These are phyloP conservation scores for Acrocephalus kingi DNA, from an alignment of 2,113 vertebrate genomes.

Conservation along the genomic window DNA sequence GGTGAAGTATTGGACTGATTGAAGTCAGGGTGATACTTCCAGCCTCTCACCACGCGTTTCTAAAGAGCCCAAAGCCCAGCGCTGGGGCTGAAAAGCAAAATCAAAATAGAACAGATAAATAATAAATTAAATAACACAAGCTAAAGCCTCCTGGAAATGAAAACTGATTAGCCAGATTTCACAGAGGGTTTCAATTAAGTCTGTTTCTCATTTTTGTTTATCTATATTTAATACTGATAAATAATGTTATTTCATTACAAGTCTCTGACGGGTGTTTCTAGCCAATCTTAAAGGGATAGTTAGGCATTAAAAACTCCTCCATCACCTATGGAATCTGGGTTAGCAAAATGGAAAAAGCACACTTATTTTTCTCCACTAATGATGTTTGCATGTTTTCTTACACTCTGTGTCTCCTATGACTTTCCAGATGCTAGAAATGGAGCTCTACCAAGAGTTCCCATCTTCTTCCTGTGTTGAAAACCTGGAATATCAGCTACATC, in stretches of 20 bases:
- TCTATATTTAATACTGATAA: conserved; percentile 77
- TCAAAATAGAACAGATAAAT: conserved; percentile 59
- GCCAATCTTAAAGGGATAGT: conserved; percentile 46
- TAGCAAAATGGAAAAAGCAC: background rate
- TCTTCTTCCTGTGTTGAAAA: background rate
- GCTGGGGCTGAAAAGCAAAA: conserved; percentile 3
- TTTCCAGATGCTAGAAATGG: background rate
- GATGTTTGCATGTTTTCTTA: background rate
- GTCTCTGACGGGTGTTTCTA: conserved; percentile 37
- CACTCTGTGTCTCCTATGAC: background rate
- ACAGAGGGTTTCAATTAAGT: conserved; percentile 65
- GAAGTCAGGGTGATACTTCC: background rate
- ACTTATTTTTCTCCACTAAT: background rate
- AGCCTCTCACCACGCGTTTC: background rate
- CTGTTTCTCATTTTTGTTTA: conserved; percentile 74
- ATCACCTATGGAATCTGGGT: background rate
- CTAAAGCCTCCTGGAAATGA: conserved; percentile 65
- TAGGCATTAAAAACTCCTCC: background rate
- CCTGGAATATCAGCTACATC: background rate
- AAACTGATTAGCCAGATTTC: conserved; percentile 62
- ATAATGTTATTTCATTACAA: conserved; percentile 71
- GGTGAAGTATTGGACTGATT: background rate
- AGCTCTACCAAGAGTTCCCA: background rate
- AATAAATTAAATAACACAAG: conserved; percentile 67
- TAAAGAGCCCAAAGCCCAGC: background rate